These are phyloP conservation scores for Tangara arthus DNA, from an alignment of 2,797 vertebrate genomes.

Conservation along the genomic window DNA sequence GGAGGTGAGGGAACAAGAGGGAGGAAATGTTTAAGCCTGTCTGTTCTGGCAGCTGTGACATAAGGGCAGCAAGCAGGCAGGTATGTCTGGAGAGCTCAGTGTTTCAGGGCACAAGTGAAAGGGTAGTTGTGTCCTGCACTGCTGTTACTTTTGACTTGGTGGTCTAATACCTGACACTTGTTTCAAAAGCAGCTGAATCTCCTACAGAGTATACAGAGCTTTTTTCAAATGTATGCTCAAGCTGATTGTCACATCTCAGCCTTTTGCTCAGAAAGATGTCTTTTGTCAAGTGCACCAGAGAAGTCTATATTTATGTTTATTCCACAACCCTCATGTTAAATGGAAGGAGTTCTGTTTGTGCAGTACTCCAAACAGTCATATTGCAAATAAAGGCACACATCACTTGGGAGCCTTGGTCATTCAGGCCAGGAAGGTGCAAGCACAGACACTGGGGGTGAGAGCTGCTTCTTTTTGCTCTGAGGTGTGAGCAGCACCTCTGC, in stretches of 20 bases:
- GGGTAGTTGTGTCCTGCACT: background rate
- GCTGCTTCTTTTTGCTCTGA: background rate
- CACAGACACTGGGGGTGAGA: background rate
- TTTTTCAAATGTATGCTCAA: background rate
- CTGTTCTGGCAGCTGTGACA: background rate
- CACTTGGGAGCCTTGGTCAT: background rate
- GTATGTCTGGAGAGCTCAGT: background rate
- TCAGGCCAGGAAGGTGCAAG: background rate
- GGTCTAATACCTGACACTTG: background rate
- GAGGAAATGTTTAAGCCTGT: background rate
- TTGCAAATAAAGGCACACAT: accelerated
- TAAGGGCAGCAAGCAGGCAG: background rate
- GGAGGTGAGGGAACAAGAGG: background rate
- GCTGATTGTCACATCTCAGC: background rate
- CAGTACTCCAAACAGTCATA: background rate
- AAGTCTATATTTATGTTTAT: background rate
- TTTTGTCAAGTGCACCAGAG: background rate
- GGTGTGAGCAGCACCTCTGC: background rate
- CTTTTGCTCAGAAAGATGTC: background rate
- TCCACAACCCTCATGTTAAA: background rate
- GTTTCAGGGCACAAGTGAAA: background rate
- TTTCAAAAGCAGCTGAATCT: background rate
- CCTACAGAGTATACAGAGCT: background rate
- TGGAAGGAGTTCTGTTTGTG: background rate
- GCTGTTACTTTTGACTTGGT: background rate